Percentiles rank a stretch among this genome's conserved stretches.
phyloP scores from a whole-genome alignment of 1,140 invertebrate species.

The Monomorium pharaonis region DNA sequence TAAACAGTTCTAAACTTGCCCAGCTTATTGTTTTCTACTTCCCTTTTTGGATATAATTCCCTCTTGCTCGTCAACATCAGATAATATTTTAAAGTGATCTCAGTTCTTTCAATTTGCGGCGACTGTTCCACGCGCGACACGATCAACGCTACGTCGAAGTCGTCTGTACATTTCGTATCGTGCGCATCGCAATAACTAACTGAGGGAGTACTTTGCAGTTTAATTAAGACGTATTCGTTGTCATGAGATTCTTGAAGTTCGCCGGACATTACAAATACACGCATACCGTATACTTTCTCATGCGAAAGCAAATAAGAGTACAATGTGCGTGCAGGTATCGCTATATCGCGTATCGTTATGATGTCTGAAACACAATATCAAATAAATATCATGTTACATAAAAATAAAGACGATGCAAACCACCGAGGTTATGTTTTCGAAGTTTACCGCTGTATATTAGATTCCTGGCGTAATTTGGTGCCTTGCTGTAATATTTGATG shows the following conservation, averaged over 20 bases:
- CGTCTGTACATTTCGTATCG: constrained; percentile 88
- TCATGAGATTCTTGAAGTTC: constrained; percentile 80
- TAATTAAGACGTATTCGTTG: constrained; percentile 88
- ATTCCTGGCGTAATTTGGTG: constrained; percentile 93
- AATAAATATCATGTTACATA: neutral
- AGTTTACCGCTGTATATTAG: constrained; percentile 89
- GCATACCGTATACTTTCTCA: constrained; percentile 90
- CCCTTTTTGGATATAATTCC: constrained; percentile 90
- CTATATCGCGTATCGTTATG: constrained; percentile 87
- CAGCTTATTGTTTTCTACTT: constrained; percentile 87
- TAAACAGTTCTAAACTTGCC: constrained; percentile 89
- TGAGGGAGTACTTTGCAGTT: constrained; percentile 86
- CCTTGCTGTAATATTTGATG: constrained; percentile 93
- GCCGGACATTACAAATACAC: constrained; percentile 89
- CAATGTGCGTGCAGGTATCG: constrained; percentile 88
- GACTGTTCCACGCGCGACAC: constrained; percentile 87
- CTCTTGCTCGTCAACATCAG: constrained; percentile 90
- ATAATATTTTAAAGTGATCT: constrained; percentile 90
- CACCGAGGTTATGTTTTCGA: neutral
- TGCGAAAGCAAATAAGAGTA: constrained; percentile 91
- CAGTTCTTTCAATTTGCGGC: constrained; percentile 79
- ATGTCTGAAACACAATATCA: constrained; percentile 84
- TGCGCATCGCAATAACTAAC: constrained; percentile 88
- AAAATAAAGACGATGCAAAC: neutral
- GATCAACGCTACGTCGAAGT: constrained; percentile 90